Base-by-base conservation (phyloP, 2,888 invertebrate genomes). In the Harmothoe impar region DNA sequence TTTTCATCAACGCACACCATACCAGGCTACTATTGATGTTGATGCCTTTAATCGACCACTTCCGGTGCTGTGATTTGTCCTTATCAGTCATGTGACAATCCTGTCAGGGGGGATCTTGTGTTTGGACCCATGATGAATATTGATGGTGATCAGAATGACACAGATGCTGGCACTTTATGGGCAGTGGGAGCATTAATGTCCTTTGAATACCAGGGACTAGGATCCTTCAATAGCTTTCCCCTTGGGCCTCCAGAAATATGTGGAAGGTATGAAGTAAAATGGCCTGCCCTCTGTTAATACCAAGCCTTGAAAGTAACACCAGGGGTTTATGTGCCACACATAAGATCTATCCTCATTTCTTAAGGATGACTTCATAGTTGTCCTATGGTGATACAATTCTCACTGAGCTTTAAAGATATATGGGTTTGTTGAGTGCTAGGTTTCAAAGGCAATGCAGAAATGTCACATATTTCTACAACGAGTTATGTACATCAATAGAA, bases 311-410 rank as follows among this genome's bases (percentile, higher is more conserved):
- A 72, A 17, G 72, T 7, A 72, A 15, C 17, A n/a, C 20, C n/a
- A 29, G 29, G 25, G 15, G 3, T 29, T 29, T 15, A 72, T 3
- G n/a, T 29, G 72, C 29, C 15, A 29, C 12, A 17, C 72, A 72
- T 72, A 72, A 72, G 25, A 29, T 15, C 5, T 72, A 3, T 23
- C 31, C 25, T 72, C 29, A 29, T 29, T 72, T 23, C 62, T 15
- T 5, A 72, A 68, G 25, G 25, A 23, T 29, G 25, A 29, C 43
- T 72, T 72, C 0, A 72, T 72, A 3, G 72, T 25, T 29, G n/a
- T n/a, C n/a, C 20, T 68, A 68, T 68, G 68, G n/a, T 68, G n/a
- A 68, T 68, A n/a, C n/a, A 68, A 68, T 68, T n/a, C n/a, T 68
- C 20, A n/a, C n/a, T n/a, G n/a, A n/a, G n/a, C n/a, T n/a, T n/a